These are phyloP conservation scores for Chromoteleia sp. DNA, from an alignment of 2,888 invertebrate genomes.

Conservation along the genomic window DNA sequence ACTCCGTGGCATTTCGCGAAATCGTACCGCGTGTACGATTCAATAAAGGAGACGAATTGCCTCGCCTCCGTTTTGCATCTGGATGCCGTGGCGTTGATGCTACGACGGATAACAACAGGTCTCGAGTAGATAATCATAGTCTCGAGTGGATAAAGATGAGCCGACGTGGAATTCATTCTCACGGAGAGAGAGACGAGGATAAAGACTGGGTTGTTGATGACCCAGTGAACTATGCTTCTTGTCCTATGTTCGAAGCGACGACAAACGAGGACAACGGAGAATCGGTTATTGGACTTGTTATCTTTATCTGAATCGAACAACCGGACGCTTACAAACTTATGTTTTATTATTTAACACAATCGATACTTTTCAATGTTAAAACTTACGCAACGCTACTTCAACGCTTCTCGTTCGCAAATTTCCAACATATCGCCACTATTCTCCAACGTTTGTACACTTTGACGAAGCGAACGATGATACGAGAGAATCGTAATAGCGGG, in stretches of 20 bases:
- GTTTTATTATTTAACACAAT: too few species aligned
- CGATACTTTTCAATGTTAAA: too few species aligned
- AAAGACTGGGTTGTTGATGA: conserved; percentile 42
- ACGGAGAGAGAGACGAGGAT: conserved; percentile 23
- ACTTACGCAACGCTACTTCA: too few species aligned
- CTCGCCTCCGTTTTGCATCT: conserved; percentile 45
- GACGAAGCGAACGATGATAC: too few species aligned
- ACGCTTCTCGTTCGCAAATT: too few species aligned
- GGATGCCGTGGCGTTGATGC: conserved; percentile 8
- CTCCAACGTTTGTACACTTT: too few species aligned
- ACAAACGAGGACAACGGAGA: background rate
- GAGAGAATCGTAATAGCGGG: too few species aligned
- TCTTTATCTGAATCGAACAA: too few species aligned
- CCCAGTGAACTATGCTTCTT: conserved; percentile 43
- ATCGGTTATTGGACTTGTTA: too few species aligned
- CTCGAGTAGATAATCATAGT: conserved; percentile 43
- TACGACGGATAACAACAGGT: conserved; percentile 28
- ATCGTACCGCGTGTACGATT: conserved; percentile 48
- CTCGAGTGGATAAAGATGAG: background rate
- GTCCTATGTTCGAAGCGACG: background rate
- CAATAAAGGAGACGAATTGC: conserved; percentile 40
- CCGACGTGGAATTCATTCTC: conserved; percentile 52
- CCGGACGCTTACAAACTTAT: too few species aligned
- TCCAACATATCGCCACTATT: too few species aligned
- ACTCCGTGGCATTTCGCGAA: conserved; percentile 40